Evolutionary conservation across 2,113 vertebrate genomes (phyloP), one percentile per base, ranked within the genome.

Genomic region (Dromas ardeola): DNA sequence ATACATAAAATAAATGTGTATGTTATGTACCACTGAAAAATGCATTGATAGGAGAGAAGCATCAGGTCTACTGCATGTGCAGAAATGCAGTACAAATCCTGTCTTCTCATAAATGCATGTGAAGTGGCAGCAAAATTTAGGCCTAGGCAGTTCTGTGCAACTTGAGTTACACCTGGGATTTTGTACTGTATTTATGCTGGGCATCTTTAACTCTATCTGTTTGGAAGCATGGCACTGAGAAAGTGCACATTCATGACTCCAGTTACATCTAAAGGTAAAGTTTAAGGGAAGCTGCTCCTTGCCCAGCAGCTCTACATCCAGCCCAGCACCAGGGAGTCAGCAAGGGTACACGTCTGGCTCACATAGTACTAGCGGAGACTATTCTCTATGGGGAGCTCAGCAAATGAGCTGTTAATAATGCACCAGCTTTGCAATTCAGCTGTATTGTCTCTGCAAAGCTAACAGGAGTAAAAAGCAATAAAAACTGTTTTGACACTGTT

Each of bases 401-500:
- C 49, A 82, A 91, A 87, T 34, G 65, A 91, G 70, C 84, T 85
- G 77, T 70, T 91, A 79, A 65, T 69, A 89, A 95, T 0, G 9
- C 45, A 69, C 65, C 62, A 93, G 59, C 36, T 62, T 85, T 81
- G 63, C 42, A 86, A 36, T 74, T 95, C 63, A 82, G 49, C 58
- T 58, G 26, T 86, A 81, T 79, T 80, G 43, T 84, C 91, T 91
- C 86, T 93, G 58, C 47, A 89, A 59, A 92, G 59, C 53, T 70
- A 95, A 50, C 62, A 66, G 66, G 53, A 96, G 12, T 81, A 81
- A 93, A 93, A 94, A 76, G 77, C 69, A 85, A 67, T 67, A 92
- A 76, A 89, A 61, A 36, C 62, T 93, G 63, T 86, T 95, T 89
- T 94, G 83, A 94, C 67, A 70, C 22, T 61, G 26, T 77, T 90